These are phyloP conservation scores for Chesias legatella DNA, from an alignment of 2,888 invertebrate species.

Conservation along the genomic window DNA sequence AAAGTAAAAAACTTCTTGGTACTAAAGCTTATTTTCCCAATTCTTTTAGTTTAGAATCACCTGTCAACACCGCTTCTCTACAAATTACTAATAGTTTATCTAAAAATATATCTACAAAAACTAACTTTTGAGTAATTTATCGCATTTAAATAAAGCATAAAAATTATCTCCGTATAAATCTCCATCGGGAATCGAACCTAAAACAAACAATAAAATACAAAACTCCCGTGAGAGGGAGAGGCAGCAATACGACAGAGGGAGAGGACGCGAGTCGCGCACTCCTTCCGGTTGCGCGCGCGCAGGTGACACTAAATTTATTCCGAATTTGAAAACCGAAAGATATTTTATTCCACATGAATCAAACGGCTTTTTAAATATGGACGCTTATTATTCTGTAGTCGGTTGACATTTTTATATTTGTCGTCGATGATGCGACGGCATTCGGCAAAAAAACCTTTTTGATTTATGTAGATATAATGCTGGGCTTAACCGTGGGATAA, in stretches of 20 bases:
- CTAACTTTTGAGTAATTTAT: constrained; percentile 67
- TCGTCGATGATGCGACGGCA: constrained; percentile 57
- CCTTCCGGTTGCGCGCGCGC: constrained; percentile 75
- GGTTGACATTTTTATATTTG: constrained; percentile 79
- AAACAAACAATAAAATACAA: constrained; percentile 66
- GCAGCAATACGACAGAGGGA: constrained; percentile 27
- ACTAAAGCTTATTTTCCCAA: constrained; percentile 6
- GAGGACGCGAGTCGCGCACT: constrained; percentile 41
- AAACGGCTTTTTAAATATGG: constrained; percentile 79
- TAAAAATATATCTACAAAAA: constrained; percentile 57
- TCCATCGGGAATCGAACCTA: constrained; percentile 52
- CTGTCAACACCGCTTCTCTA: constrained; percentile 60
- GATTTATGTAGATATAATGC: constrained; percentile 75
- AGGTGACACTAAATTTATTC: constrained; percentile 80
- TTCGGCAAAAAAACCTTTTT: constrained; percentile 51
- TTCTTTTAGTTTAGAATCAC: constrained; percentile 43
- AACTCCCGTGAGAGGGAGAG: constrained; percentile 26
- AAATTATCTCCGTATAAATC: constrained; percentile 72
- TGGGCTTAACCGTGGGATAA: constrained; percentile 39
- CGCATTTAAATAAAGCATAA: constrained; percentile 71
- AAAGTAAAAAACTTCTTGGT: too few relatives aligned
- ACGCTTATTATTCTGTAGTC: constrained; percentile 71
- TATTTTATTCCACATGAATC: constrained; percentile 74
- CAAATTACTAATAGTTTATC: constrained; percentile 67
- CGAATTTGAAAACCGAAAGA: constrained; percentile 78